Conservation (phyloP, 1,140 invertebrate species). For the Globodera rostochiensis region DNA sequence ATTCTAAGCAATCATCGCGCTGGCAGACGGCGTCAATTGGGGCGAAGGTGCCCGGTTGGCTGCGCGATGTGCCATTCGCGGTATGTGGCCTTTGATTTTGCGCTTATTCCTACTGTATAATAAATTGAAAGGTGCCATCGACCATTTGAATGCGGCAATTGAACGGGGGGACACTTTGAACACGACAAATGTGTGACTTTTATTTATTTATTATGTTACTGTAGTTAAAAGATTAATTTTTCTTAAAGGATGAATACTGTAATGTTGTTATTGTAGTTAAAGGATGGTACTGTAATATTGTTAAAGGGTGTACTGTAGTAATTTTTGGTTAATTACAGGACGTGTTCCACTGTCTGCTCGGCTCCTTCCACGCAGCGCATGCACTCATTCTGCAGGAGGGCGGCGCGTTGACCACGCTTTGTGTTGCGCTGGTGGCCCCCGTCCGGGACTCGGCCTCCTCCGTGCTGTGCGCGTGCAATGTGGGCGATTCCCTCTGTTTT, state of each 20-base stretch:
- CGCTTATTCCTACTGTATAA: background rate
- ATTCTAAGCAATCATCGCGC: constrained; percentile 73
- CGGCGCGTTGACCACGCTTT: constrained; percentile 81
- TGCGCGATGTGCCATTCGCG: constrained; percentile 82
- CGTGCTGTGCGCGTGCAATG: constrained; percentile 85
- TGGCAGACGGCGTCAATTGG: constrained; percentile 85
- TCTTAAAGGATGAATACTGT: no score
- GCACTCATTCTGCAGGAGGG: constrained; percentile 82
- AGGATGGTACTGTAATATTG: no score
- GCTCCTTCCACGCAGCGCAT: constrained; percentile 84
- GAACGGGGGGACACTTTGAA: constrained; percentile 67
- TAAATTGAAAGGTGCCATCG: constrained; percentile 73
- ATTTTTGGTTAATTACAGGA: constrained; percentile 69
- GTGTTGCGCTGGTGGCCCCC: constrained; percentile 71
- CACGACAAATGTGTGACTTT: constrained; percentile 14
- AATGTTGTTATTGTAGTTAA: no score
- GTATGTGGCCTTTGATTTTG: background rate
- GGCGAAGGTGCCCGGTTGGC: constrained; percentile 76
- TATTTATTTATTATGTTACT: background rate
- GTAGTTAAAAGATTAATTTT: no score
- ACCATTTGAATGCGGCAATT: constrained; percentile 72
- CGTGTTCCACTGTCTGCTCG: constrained; percentile 78
- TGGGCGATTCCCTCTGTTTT: constrained; percentile 85
- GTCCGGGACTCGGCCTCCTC: constrained; percentile 70
- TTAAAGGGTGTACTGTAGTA: background rate